A percentile compares a stretch with the other conserved stretches of the same genome.
These are phyloP conservation scores for Zelleria hepariella DNA, from an alignment of 2,888 invertebrate genomes.

Conservation along the genomic window DNA sequence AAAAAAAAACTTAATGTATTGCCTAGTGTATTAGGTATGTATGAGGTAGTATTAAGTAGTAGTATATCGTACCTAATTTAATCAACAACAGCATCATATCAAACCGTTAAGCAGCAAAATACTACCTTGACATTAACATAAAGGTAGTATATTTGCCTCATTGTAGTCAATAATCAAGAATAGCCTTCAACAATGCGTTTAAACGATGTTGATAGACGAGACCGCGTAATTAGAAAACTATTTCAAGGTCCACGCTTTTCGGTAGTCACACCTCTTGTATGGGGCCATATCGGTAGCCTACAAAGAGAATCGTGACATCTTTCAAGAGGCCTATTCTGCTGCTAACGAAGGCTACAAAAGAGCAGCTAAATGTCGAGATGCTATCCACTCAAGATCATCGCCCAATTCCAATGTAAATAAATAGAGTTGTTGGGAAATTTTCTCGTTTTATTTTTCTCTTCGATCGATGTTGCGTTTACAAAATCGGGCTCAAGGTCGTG, in stretches of 20 bases:
- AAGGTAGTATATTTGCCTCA: not conserved
- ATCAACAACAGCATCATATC: not conserved
- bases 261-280: constrained; percentile 20
- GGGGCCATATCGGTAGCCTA: constrained; percentile 14
- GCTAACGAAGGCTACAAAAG: constrained; percentile 42
- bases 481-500: constrained; percentile 47
- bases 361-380: constrained; percentile 32
- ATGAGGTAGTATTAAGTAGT: no score
- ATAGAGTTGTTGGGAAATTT: constrained; percentile 32
- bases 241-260: constrained; percentile 10
- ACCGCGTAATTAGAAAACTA: not conserved
- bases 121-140: not conserved
- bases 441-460: constrained; percentile 16
- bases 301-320: constrained; percentile 40
- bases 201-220: not conserved
- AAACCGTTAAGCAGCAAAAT: not conserved
- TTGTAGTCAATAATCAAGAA: not conserved
- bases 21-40: no score
- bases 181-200: not conserved
- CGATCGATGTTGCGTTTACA: constrained; percentile 22
- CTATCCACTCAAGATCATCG: constrained; percentile 39
- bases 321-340: constrained; percentile 26
- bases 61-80: no score
- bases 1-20: no score
- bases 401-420: constrained; percentile 41